A percentile compares a stretch with the other conserved stretches of the same genome.
Conservation (phyloP, 2,888 invertebrate genomes). For the Cepaea hortensis region DNA sequence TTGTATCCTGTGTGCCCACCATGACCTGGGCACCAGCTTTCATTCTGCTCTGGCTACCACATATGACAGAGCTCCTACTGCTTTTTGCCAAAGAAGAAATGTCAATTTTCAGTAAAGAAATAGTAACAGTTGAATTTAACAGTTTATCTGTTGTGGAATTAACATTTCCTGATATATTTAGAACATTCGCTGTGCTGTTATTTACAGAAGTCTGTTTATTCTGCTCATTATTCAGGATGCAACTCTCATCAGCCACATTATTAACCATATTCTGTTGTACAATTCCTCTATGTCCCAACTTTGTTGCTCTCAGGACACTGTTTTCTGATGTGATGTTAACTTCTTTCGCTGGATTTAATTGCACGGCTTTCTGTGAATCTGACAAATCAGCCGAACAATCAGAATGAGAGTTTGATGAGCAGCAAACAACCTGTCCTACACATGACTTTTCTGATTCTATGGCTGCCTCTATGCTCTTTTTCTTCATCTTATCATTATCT, state of each 20-base stretch:
- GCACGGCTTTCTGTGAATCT: slow-evolving; percentile 20
- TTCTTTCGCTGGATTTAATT: not conserved
- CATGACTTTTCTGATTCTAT: not conserved
- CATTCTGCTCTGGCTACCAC: not conserved
- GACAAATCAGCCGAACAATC: not conserved
- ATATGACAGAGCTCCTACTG: not conserved
- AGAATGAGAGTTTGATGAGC: not conserved
- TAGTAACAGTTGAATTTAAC: not conserved
- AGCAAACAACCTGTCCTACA: not conserved
- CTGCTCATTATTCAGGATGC: not conserved
- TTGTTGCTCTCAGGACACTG: too few relatives aligned
- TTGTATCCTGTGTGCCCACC: slow-evolving; percentile 36
- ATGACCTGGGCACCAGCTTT: not conserved
- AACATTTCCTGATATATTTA: not conserved
- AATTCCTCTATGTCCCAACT: not conserved
- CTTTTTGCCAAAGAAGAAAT: not conserved
- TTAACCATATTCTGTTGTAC: not conserved
- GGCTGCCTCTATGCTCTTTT: not conserved
- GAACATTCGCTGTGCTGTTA: not conserved
- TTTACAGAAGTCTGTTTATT: not conserved
- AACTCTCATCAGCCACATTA: not conserved
- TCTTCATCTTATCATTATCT: not conserved
- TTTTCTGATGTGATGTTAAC: not conserved
- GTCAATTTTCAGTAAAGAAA: not conserved
- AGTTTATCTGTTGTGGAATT: not conserved